Evolutionary conservation across 2,888 invertebrate genomes (phyloP), one percentile per base, ranked within the genome.

Genomic region (Synanthedon vespiformis): DNA sequence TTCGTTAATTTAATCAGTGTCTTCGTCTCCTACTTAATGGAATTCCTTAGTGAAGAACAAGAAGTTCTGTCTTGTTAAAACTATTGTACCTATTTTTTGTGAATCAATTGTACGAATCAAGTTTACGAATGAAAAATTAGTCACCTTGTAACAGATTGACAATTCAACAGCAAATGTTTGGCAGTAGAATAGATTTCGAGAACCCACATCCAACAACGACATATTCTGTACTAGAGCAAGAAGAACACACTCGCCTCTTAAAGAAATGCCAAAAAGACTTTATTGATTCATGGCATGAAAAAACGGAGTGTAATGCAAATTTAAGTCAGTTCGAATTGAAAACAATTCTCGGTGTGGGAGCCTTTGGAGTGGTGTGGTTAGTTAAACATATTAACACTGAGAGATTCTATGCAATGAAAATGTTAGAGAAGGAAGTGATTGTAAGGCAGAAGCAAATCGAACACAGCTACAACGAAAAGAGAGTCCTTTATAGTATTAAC

Each of bases 401-500:
- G 6, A 88, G 88, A 61, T 93, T 89, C 68, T 94, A 91, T 72
- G 98, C 98, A 8, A 94, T 97, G 89, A 98, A 98, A 86, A 90
- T 95, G 64, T 83, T 98, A 64, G 93, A 94, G 68, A 98, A 98
- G 77, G 91, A 91, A 54, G 93, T 93, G 80, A 90, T 98, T 40
- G 90, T 97, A 1, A 95, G 94, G 77, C 89, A 93, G 63, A 96
- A 95, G 74, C 96, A 97, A 84, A 90, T 97, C 22, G 91, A 92
- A 53, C 97, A 98, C 78, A 95, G 95, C 16, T 89, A 92, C 64
- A 94, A 94, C 69, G 99, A 99, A 80, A 97, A 96, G 73, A 91
- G 92, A 66, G 94, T 98, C 54, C 88, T 99, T 54, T 92, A 94
- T 65, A 92, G 94, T 22, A 88, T 98, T 49, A 91, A 90, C 60